Percentiles rank a stretch among this genome's conserved stretches.
Evolutionary conservation across 2,113 vertebrate species (phyloP).

Genomic region (Electrona antarctica): DNA sequence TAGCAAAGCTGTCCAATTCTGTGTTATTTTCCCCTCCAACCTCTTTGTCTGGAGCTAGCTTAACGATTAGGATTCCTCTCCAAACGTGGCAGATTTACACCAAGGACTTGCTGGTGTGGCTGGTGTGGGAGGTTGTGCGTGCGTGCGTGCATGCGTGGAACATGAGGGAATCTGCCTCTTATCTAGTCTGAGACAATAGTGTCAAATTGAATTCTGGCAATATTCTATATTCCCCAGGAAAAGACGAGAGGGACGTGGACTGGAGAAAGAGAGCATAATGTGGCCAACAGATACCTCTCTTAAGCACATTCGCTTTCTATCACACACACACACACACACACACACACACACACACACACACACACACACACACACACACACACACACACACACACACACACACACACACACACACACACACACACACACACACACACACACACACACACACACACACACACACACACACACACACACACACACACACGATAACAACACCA

Average conservation of each 20-base stretch:
- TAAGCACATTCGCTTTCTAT: neutral
- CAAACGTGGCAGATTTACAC: slow-evolving; percentile 29
- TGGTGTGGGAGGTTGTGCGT: slow-evolving; percentile 14
- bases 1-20: slow-evolving; percentile 34
- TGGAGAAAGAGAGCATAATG: slow-evolving; percentile 28
- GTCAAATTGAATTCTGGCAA: slow-evolving; percentile 70
- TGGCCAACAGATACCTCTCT: slow-evolving; percentile 1
- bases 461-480: slow-evolving; percentile 10
- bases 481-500: slow-evolving; percentile 14
- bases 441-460: slow-evolving; percentile 3
- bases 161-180: slow-evolving; percentile 39
- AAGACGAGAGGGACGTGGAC: slow-evolving; percentile 43
- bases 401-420: slow-evolving; percentile 10
- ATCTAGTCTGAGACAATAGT: slow-evolving; percentile 60
- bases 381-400: neutral
- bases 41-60: slow-evolving; percentile 39
- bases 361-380: neutral
- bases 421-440: neutral
- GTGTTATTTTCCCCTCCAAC: neutral
- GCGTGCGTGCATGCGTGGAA: slow-evolving; percentile 21
- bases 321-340: neutral
- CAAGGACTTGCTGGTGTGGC: neutral
- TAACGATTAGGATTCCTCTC: slow-evolving; percentile 35
- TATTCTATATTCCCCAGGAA: slow-evolving; percentile 40
- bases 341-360: slow-evolving; percentile 6